A percentile compares a stretch with the other conserved stretches of the same genome.
These are phyloP conservation scores for Antechinus flavipes DNA, from an alignment of 2,113 vertebrate genomes.

Conservation along the genomic window DNA sequence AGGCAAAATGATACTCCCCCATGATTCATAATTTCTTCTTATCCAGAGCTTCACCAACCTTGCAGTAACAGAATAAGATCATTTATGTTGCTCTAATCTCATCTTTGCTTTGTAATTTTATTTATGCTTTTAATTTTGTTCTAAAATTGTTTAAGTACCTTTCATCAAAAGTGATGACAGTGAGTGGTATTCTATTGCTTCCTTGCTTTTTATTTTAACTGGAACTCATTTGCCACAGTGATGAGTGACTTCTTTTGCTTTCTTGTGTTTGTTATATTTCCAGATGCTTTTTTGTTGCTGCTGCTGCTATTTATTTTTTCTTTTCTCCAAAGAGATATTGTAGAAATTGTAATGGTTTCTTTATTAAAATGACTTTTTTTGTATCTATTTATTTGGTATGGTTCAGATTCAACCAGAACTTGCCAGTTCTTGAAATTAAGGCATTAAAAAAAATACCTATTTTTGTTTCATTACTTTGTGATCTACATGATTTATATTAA, in stretches of 20 bases:
- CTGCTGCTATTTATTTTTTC: background rate
- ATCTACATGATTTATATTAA: background rate
- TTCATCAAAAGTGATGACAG: slow-evolving; percentile 2
- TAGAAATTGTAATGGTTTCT: background rate
- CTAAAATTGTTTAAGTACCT: slow-evolving; percentile 12
- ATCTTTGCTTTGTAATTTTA: slow-evolving; percentile 38
- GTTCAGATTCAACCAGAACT: background rate
- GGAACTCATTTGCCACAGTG: slow-evolving; percentile 3
- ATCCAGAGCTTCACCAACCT: background rate
- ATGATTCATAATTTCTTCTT: background rate
- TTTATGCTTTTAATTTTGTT: slow-evolving; percentile 34
- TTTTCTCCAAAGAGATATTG: background rate
- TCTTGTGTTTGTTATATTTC: background rate
- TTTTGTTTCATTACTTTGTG: background rate
- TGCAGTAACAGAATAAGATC: background rate
- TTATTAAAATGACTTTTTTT: background rate
- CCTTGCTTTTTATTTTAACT: background rate
- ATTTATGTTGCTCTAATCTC: slow-evolving; percentile 8
- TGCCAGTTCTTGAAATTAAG: background rate
- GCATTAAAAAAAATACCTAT: slow-evolving; percentile 13
- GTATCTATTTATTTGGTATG: background rate
- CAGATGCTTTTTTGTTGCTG: background rate
- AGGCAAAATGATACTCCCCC: background rate
- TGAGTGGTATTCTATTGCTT: background rate
- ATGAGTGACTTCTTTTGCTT: background rate